These are phyloP conservation scores for Ariolimax columbianus DNA, from an alignment of 2,888 invertebrate species.

Conservation along the genomic window DNA sequence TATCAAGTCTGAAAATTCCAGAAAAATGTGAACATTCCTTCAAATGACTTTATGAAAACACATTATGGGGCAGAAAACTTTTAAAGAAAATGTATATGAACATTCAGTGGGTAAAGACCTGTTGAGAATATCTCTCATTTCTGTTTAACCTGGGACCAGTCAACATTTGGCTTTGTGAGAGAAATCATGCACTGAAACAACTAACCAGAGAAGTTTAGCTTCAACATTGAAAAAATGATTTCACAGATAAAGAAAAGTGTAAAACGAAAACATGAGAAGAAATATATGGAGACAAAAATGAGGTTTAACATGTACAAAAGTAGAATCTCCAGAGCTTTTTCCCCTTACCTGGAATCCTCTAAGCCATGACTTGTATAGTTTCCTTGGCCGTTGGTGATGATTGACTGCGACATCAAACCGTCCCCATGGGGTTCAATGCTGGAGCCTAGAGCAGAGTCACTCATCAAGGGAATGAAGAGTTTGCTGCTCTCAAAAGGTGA, in stretches of 20 bases:
- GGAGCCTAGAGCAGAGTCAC: slow-evolving; percentile 49
- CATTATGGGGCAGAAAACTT: no score
- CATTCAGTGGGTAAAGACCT: no score
- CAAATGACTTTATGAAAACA: no score
- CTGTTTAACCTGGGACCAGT: no score
- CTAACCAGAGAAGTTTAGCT: no score
- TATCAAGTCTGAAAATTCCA: no score
- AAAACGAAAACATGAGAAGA: neutral
- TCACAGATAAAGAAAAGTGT: neutral
- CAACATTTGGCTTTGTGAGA: no score
- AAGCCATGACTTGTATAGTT: slow-evolving; percentile 28
- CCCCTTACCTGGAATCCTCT: slow-evolving; percentile 52
- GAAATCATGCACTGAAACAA: no score
- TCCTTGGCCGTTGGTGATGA: slow-evolving; percentile 51
- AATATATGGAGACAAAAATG: neutral
- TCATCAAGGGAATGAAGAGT: slow-evolving; percentile 19
- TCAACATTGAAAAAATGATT: neutral
- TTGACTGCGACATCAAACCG: slow-evolving; percentile 41
- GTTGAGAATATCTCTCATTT: no score
- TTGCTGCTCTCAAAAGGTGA: slow-evolving; percentile 18
- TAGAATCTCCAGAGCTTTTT: neutral
- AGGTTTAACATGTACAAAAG: no score
- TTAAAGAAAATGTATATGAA: no score
- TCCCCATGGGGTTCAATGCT: slow-evolving; percentile 48
- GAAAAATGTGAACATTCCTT: no score